Percentiles rank a stretch among this genome's conserved stretches.
phyloP scores from a whole-genome alignment of 2,113 vertebrate species.

The Acrocephalus arundinaceus region DNA sequence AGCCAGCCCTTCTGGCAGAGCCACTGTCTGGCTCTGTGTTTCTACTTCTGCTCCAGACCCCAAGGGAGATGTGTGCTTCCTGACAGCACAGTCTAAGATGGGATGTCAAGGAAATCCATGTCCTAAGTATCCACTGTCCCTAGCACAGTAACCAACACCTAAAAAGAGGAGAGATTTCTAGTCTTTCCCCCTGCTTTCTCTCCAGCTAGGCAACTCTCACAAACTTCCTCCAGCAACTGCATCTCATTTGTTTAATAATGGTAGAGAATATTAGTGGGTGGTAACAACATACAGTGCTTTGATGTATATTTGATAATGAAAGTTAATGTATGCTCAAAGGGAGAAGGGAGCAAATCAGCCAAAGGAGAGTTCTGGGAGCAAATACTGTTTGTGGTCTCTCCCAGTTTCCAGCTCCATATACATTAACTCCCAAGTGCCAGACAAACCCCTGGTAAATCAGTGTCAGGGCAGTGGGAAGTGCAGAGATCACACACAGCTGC shows the following conservation, averaged over 20 bases:
- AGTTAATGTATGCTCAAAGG: neutral
- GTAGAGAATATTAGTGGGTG: neutral
- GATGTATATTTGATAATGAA: neutral
- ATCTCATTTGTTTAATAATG: neutral
- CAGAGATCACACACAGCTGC: neutral
- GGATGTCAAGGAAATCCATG: neutral
- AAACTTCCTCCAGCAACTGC: neutral
- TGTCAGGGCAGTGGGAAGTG: neutral
- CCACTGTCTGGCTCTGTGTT: rapidly evolving
- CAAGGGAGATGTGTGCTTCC: rapidly evolving
- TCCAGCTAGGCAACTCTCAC: neutral
- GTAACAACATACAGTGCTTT: neutral
- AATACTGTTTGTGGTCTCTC: neutral
- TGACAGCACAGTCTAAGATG: neutral
- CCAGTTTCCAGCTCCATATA: neutral
- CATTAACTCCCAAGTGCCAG: neutral
- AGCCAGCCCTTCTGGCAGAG: neutral
- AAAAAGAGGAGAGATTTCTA: neutral
- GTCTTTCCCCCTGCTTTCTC: neutral
- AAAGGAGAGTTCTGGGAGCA: neutral
- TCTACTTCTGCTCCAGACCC: neutral
- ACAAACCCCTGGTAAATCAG: neutral
- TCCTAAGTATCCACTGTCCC: neutral
- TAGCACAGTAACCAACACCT: neutral
- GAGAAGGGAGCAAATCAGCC: neutral